These are phyloP conservation scores for Meta bourneti DNA, from an alignment of 2,888 invertebrate species.

Conservation along the genomic window DNA sequence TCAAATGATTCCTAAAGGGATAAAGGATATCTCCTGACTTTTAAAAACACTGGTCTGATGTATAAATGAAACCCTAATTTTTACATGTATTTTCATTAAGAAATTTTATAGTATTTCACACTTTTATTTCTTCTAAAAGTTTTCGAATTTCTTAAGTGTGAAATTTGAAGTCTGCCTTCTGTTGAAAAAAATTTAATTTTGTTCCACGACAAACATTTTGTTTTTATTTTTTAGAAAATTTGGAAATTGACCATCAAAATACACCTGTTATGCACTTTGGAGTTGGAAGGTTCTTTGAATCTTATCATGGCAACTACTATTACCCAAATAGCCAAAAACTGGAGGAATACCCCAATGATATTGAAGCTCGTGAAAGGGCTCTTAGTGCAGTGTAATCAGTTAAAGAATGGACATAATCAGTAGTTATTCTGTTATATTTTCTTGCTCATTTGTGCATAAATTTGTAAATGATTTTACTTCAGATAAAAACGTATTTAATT, in stretches of 20 bases:
- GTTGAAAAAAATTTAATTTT: not conserved
- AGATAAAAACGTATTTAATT: slow-evolving; percentile 1
- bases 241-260: slow-evolving; percentile 82
- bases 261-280: slow-evolving; percentile 83
- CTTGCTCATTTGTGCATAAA: slow-evolving; percentile 1
- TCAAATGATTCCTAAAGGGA: too few species aligned
- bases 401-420: not conserved
- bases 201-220: not conserved
- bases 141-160: not conserved
- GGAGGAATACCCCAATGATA: slow-evolving; percentile 86
- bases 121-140: not conserved
- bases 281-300: slow-evolving; percentile 84
- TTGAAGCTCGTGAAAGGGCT: slow-evolving; percentile 30
- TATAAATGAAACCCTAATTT: too few species aligned
- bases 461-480: not conserved
- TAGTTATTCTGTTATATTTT: not conserved
- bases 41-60: too few species aligned
- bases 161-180: not conserved
- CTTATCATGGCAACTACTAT: slow-evolving; percentile 85
- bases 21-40: too few species aligned
- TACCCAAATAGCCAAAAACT: slow-evolving; percentile 85
- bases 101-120: not conserved
- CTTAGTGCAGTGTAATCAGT: not conserved
- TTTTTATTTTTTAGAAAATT: slow-evolving; percentile 82
- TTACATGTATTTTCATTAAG: not conserved